Conservation (phyloP, 2,888 invertebrate genomes). For the Choristoneura rosaceana region DNA sequence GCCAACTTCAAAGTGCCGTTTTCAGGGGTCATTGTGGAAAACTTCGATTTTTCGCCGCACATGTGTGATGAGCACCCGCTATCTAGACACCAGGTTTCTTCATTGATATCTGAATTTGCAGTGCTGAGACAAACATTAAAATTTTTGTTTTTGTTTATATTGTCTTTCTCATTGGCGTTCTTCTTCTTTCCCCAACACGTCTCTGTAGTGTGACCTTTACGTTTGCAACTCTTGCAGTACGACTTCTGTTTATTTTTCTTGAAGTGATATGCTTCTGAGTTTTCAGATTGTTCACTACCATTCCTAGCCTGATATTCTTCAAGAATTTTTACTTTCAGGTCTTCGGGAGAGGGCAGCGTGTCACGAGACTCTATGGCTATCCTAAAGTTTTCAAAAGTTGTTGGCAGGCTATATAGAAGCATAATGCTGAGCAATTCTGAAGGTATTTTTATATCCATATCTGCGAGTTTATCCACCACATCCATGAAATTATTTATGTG, state of each 20-base stretch:
- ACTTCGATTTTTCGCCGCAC: neutral
- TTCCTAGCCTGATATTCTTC: conserved; percentile 7
- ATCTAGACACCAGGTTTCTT: neutral
- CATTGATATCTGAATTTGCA: neutral
- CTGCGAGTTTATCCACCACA: neutral
- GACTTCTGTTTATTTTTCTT: neutral
- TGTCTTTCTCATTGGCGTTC: neutral
- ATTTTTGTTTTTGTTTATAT: neutral
- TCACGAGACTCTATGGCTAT: conserved; percentile 2
- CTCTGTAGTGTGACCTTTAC: neutral
- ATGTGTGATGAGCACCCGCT: conserved; percentile 1
- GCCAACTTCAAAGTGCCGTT: conserved; percentile 1
- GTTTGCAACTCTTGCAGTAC: neutral
- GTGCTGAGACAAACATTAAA: neutral
- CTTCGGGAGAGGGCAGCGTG: conserved; percentile 14
- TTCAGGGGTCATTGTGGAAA: neutral
- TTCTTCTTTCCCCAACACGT: neutral
- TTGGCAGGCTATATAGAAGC: neutral
- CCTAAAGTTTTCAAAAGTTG: conserved; percentile 3
- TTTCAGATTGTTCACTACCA: neutral
- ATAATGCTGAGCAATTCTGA: conserved; percentile 1
- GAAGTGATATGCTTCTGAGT: neutral
- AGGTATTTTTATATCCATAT: neutral
- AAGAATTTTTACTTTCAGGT: conserved; percentile 4
- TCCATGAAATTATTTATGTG: conserved; percentile 4